Percentiles rank a stretch among this genome's conserved stretches.
phyloP scores from a whole-genome alignment of 2,797 vertebrate genomes.

The Pteropus rufus region DNA sequence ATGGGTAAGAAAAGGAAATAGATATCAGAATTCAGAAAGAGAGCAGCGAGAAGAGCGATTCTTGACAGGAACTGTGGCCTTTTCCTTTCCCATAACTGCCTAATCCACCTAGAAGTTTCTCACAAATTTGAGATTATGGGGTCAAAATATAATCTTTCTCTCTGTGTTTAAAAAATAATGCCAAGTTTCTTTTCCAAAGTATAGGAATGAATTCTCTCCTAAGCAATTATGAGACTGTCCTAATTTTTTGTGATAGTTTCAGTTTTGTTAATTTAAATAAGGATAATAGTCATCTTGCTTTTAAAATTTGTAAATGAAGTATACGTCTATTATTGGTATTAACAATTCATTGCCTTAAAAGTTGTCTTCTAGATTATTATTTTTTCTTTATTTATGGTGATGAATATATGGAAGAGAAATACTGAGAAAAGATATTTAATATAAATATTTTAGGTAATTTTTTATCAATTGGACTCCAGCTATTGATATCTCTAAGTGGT shows the following conservation, averaged over 20 bases:
- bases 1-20: neutral
- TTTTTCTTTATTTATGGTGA: neutral
- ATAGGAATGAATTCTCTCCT: neutral
- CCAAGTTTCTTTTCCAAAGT: neutral
- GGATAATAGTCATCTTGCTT: neutral
- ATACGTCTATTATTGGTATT: neutral
- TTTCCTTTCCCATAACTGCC: neutral
- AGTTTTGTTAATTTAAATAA: neutral
- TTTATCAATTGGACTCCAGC: neutral
- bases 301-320: neutral
- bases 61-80: neutral
- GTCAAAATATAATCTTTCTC: neutral
- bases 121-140: neutral
- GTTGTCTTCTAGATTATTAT: neutral
- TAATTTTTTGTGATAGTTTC: neutral
- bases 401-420: neutral
- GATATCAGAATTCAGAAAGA: neutral
- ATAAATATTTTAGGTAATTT: neutral
- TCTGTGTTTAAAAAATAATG: neutral
- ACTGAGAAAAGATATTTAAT: neutral
- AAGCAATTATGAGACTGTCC: neutral
- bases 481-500: neutral
- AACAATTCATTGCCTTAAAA: neutral
- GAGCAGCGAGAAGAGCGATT: neutral
- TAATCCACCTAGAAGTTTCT: neutral